These are phyloP conservation scores for Lutjanus campechanus DNA, from an alignment of 2,797 vertebrate genomes.

Conservation along the genomic window DNA sequence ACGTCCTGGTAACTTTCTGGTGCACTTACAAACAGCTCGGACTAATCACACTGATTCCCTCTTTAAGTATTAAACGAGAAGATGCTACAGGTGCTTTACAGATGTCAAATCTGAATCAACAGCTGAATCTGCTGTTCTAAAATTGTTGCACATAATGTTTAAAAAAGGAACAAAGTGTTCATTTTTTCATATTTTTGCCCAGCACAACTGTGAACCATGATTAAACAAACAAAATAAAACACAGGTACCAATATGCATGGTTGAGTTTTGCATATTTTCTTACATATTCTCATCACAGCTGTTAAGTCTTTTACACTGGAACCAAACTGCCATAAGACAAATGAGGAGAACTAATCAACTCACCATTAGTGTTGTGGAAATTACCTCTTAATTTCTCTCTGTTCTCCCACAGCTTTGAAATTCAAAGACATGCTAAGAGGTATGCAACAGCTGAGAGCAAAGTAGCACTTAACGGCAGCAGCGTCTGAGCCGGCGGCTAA, in stretches of 20 bases:
- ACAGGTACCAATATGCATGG: background rate
- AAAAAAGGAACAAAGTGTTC: background rate
- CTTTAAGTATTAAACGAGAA: background rate
- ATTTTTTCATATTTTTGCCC: background rate
- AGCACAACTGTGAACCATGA: background rate
- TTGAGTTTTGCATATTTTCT: background rate
- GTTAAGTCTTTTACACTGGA: background rate
- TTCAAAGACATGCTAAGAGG: conserved; percentile 11
- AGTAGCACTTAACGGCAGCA: conserved; percentile 36
- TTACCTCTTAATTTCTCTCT: conserved; percentile 6
- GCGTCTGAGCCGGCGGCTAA: conserved; percentile 41
- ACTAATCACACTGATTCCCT: too few relatives aligned
- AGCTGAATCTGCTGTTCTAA: background rate
- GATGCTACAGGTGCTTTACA: background rate
- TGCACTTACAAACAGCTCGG: too few relatives aligned
- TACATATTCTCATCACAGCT: background rate
- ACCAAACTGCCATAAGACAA: background rate
- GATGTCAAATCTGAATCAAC: too few relatives aligned
- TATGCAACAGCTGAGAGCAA: conserved; percentile 48
- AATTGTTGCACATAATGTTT: background rate
- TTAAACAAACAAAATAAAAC: background rate
- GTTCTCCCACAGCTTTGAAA: conserved; percentile 25
- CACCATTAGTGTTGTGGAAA: background rate
- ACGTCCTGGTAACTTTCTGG: too few relatives aligned
- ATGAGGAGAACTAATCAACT: background rate